These are phyloP conservation scores for Theonella swinhoei DNA, from an alignment of 37 sponge, comb jelly and placozoan genomes.

Conservation along the genomic window DNA sequence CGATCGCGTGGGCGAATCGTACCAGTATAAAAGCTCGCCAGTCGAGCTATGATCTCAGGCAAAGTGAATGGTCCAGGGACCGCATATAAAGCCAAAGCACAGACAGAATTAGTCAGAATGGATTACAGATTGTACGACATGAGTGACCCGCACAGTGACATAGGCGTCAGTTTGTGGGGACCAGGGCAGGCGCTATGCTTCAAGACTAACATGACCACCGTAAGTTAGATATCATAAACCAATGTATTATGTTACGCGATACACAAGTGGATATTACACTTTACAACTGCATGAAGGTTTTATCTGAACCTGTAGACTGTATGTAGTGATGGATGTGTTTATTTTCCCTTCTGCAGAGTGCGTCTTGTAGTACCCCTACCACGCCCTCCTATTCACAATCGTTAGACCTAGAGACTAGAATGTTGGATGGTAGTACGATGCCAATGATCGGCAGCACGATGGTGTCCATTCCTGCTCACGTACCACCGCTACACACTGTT, in stretches of 20 bases:
- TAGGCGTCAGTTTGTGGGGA: conserved; percentile 36
- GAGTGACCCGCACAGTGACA: conserved; percentile 5
- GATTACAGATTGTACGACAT: conserved; percentile 1
- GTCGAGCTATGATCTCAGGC: conserved; percentile 1
- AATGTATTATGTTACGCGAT: no score
- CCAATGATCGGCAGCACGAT: background rate
- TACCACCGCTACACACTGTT: background rate
- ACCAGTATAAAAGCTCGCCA: background rate
- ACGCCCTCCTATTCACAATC: conserved; percentile 69
- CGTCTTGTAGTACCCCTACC: conserved; percentile 28
- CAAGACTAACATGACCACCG: conserved; percentile 36
- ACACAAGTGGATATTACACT: no score
- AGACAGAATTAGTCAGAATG: no score
- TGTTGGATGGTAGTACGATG: conserved; percentile 28
- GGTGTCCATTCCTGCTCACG: background rate
- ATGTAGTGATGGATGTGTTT: no score
- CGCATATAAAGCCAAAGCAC: no score
- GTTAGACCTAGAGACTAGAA: conserved; percentile 60
- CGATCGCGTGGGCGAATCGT: background rate
- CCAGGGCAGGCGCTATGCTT: conserved; percentile 32
- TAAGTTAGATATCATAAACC: background rate
- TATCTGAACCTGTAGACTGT: no score
- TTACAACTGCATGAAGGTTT: no score
- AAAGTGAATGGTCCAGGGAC: no score
- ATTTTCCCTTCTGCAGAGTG: background rate